phyloP scores from a whole-genome alignment of 2,113 vertebrate species.

The Petrocephalus microphthalmus region DNA sequence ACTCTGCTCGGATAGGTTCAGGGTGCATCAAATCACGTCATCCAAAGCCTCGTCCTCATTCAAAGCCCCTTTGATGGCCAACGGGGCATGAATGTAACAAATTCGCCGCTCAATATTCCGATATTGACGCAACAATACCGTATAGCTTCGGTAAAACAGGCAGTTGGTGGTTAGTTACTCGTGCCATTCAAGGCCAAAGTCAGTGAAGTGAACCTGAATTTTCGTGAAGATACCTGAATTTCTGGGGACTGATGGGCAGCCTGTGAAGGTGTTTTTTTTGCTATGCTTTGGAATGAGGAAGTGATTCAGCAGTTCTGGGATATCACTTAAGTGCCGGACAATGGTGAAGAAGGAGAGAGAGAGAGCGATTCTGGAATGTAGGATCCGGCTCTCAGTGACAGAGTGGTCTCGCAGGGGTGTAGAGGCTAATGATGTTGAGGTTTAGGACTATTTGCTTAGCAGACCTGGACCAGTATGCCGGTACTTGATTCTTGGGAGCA shows the following conservation, averaged over 20 bases:
- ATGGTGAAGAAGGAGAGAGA: neutral
- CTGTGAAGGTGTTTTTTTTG: neutral
- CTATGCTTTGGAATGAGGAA: neutral
- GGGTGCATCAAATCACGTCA: conserved; percentile 2
- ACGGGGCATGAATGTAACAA: neutral
- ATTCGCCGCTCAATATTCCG: neutral
- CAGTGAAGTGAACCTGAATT: neutral
- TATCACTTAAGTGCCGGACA: neutral
- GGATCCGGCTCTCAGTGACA: neutral
- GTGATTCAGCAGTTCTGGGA: neutral
- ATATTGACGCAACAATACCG: neutral
- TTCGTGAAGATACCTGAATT: neutral
- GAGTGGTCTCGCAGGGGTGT: neutral
- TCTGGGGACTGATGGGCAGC: neutral
- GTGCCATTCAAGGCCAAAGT: neutral
- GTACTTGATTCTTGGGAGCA: neutral
- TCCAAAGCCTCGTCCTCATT: neutral
- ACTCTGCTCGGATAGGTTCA: neutral
- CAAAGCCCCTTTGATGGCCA: neutral
- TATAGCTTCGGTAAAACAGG: neutral
- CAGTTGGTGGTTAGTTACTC: neutral
- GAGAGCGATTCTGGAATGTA: neutral
- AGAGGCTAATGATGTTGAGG: neutral
- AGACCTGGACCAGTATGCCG: neutral
- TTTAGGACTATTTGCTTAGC: neutral